Percentiles rank a stretch among this genome's conserved stretches.
Evolutionary conservation across 2,888 invertebrate genomes (phyloP).

Genomic region (Aporophyla nigra): DNA sequence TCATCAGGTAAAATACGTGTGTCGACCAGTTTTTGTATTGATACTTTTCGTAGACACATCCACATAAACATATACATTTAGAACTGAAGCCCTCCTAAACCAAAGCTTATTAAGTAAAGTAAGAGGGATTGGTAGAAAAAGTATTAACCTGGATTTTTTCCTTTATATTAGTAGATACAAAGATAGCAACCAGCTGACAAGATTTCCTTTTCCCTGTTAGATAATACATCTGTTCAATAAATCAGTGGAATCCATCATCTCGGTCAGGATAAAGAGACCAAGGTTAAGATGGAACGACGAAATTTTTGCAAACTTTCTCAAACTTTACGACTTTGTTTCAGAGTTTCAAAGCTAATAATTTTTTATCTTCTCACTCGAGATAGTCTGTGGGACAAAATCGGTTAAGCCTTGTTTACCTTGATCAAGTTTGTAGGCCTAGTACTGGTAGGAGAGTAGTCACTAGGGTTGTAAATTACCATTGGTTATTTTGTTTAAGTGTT

Average conservation of each 20-base stretch:
- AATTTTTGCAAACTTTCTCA: constrained; percentile 63
- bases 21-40: neutral
- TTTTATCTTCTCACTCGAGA: constrained; percentile 67
- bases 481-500: neutral
- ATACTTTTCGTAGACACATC: neutral
- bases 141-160: neutral
- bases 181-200: constrained; percentile 8
- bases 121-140: neutral
- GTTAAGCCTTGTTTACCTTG: constrained; percentile 31
- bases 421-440: constrained; percentile 4
- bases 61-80: neutral
- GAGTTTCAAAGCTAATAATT: constrained; percentile 69
- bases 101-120: neutral
- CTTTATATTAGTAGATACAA: neutral
- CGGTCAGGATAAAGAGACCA: constrained; percentile 48
- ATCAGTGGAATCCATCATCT: constrained; percentile 65
- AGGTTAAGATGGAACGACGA: constrained; percentile 52
- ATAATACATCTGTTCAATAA: constrained; percentile 57
- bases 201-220: constrained; percentile 6
- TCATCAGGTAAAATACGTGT: neutral
- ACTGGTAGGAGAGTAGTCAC: constrained; percentile 14
- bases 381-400: constrained; percentile 58
- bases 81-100: neutral
- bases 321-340: constrained; percentile 66
- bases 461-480: neutral